phyloP scores from a whole-genome alignment of 2,113 vertebrate species.

The Prochilodus magdalenae region DNA sequence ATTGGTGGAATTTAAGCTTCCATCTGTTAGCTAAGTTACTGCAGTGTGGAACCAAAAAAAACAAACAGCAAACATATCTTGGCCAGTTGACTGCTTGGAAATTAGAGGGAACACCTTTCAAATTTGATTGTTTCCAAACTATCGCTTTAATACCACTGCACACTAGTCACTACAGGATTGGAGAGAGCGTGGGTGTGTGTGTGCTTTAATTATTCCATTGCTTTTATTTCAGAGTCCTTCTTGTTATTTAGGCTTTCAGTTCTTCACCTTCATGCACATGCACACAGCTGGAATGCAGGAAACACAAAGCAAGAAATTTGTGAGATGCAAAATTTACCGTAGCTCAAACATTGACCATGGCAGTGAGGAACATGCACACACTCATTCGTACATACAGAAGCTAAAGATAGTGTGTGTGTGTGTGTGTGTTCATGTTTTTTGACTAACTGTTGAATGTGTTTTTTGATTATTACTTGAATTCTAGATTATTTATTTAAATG shows the following conservation, averaged over 20 bases:
- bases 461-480: constrained; percentile 57
- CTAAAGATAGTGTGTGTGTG: not conserved
- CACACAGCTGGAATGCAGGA: not conserved
- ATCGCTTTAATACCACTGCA: not conserved
- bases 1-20: too few relatives aligned
- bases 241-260: not conserved
- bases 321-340: too few relatives aligned
- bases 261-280: not conserved
- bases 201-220: constrained; percentile 1
- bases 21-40: too few relatives aligned
- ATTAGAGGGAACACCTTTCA: too few relatives aligned
- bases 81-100: too few relatives aligned
- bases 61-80: too few relatives aligned
- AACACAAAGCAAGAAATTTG: not conserved
- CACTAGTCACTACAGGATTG: not conserved
- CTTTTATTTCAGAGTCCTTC: constrained; percentile 67
- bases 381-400: not conserved
- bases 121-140: not conserved
- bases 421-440: not conserved
- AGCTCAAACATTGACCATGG: not conserved
- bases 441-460: constrained; percentile 40
- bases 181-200: constrained; percentile 6
- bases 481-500: constrained; percentile 47
- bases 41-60: too few relatives aligned
- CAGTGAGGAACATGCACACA: constrained; percentile 7